A percentile compares a stretch with the other conserved stretches of the same genome.
These are phyloP conservation scores for Lophura nycthemera DNA, from an alignment of 2,113 vertebrate genomes.

Conservation along the genomic window DNA sequence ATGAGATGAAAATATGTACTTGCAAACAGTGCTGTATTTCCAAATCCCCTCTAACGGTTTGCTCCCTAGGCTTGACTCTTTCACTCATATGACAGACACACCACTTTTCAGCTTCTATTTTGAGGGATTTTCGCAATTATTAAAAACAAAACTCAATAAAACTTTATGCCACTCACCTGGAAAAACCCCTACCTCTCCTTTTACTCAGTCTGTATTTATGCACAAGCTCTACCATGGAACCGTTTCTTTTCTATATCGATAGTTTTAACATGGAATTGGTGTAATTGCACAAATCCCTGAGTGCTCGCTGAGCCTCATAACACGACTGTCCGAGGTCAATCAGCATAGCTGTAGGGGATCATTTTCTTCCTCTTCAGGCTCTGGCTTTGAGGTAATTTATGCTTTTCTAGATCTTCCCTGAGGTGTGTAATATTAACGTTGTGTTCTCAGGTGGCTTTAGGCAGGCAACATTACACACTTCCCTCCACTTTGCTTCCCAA, in stretches of 20 bases:
- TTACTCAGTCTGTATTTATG: background rate
- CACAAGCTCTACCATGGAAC: background rate
- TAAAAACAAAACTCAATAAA: background rate
- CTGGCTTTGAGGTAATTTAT: background rate
- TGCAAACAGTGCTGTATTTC: background rate
- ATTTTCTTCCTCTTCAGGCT: background rate
- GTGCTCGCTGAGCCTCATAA: background rate
- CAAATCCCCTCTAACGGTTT: background rate
- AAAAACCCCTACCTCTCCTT: background rate
- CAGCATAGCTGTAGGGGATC: background rate
- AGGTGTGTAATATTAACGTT: background rate
- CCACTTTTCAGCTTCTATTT: background rate
- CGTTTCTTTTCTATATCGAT: background rate
- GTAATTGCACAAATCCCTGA: background rate
- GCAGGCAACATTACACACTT: background rate
- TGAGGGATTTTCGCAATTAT: background rate
- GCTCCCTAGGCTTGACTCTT: background rate
- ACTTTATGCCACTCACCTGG: background rate
- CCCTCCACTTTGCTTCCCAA: background rate
- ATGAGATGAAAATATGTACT: background rate
- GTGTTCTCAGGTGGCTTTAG: background rate
- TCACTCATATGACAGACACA: fast-evolving
- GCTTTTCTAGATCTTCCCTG: background rate
- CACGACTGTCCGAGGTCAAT: background rate
- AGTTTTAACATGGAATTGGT: background rate